These are phyloP conservation scores for Leuciscus idus DNA, from an alignment of 2,113 vertebrate genomes.

Conservation along the genomic window DNA sequence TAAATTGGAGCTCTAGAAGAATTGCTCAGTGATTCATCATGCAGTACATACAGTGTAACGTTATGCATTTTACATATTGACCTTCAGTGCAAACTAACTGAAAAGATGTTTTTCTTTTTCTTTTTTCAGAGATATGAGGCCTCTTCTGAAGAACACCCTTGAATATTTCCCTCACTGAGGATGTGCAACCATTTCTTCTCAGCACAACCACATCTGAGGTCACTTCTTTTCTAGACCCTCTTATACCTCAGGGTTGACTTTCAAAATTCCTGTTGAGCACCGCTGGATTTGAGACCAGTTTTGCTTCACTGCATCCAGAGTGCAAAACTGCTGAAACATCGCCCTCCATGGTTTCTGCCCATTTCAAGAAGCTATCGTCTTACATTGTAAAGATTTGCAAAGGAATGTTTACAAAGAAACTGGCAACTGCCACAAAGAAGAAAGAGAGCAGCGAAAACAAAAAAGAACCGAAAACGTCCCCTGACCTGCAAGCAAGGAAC, in stretches of 20 bases:
- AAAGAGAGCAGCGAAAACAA: conserved; percentile 87
- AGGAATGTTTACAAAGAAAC: conserved; percentile 99
- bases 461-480: conserved; percentile 83
- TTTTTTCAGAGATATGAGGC: conserved; percentile 36
- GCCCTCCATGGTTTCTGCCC: conserved; percentile 92
- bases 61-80: conserved; percentile 5
- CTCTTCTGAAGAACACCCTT: conserved; percentile 15
- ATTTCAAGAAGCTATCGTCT: conserved; percentile 87
- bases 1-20: background rate
- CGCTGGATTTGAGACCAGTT: conserved; percentile 62
- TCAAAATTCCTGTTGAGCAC: conserved; percentile 54
- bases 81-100: background rate
- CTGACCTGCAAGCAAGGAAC: conserved; percentile 80
- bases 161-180: conserved; percentile 30
- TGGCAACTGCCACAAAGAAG: conserved; percentile 90
- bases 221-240: conserved; percentile 45
- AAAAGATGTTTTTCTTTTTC: background rate
- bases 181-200: conserved; percentile 53
- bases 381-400: conserved; percentile 95
- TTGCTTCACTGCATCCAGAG: conserved; percentile 66
- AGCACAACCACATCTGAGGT: conserved; percentile 41
- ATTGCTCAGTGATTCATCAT: conserved; percentile 8
- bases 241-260: conserved; percentile 59
- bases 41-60: background rate
- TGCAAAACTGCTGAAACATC: conserved; percentile 70